Conservation (phyloP, 2,113 vertebrate species). For the Mormoops blainvillei region DNA sequence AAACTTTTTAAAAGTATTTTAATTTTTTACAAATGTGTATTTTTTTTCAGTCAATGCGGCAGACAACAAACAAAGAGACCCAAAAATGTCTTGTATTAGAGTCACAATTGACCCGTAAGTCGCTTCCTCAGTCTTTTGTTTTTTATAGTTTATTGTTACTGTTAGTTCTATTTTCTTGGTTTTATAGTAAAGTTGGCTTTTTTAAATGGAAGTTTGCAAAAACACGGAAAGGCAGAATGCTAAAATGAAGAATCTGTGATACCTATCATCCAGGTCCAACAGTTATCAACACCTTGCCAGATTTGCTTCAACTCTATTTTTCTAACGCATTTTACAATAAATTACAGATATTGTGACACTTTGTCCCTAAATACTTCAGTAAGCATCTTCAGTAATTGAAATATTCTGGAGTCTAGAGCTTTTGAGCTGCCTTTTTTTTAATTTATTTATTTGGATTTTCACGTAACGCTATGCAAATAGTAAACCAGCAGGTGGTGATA, state of each 20-base stretch:
- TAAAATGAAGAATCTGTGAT: conserved; percentile 25
- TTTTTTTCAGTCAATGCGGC: conserved; percentile 91
- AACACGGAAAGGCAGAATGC: background rate
- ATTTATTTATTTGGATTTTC: no score
- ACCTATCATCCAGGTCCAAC: background rate
- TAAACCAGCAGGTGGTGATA: conserved; percentile 57
- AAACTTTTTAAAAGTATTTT: conserved; percentile 5
- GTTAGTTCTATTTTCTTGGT: conserved; percentile 20
- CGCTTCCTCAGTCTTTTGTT: background rate
- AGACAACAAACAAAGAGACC: conserved; percentile 98
- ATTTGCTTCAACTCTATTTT: background rate
- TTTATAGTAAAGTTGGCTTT: background rate
- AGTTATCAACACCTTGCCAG: background rate
- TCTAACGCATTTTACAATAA: conserved; percentile 36
- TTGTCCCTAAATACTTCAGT: background rate
- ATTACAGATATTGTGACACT: background rate
- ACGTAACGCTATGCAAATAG: conserved; percentile 26
- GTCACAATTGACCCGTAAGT: conserved; percentile 95
- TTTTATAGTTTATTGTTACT: background rate
- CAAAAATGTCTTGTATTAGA: conserved; percentile 94
- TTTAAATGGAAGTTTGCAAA: background rate
- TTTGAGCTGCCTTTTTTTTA: no score
- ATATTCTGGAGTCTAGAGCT: background rate
- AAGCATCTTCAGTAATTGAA: conserved; percentile 23
- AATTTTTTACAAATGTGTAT: conserved; percentile 29